Conservation (phyloP, 2,797 vertebrate genomes). For the Pelochelys cantorii region DNA sequence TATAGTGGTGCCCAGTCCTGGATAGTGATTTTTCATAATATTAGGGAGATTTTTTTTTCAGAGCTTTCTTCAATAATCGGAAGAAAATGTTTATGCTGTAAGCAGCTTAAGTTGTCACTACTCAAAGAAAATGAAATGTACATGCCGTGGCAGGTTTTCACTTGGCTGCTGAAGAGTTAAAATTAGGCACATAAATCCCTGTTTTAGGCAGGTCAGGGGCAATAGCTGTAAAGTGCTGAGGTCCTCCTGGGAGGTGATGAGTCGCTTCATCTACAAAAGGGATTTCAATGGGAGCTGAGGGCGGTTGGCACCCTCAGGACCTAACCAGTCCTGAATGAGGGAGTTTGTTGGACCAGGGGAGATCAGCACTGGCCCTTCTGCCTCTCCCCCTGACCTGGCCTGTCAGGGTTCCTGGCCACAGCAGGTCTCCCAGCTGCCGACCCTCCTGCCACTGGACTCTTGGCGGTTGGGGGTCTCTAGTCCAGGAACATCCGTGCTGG, state of each 20-base stretch:
- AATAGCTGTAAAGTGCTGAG: fast-evolving
- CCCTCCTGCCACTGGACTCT: too few relatives aligned
- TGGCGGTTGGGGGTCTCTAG: too few relatives aligned
- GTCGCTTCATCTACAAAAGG: neutral
- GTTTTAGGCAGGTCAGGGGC: neutral
- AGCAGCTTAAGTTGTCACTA: slow-evolving; percentile 18
- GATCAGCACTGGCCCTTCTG: too few relatives aligned
- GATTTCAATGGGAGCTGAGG: fast-evolving
- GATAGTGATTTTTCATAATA: neutral
- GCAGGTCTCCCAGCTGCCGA: too few relatives aligned
- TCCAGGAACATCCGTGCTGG: too few relatives aligned
- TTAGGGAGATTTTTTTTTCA: neutral
- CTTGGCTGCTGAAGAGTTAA: neutral
- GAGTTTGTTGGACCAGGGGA: too few relatives aligned
- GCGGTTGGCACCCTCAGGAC: neutral
- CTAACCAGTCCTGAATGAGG: too few relatives aligned
- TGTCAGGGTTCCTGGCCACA: too few relatives aligned
- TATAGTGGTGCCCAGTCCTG: neutral
- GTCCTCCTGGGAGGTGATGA: neutral
- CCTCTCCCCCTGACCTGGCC: too few relatives aligned
- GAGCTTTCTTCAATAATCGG: neutral
- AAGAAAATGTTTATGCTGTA: neutral
- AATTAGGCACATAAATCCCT: neutral
- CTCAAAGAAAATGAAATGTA: slow-evolving; percentile 11
- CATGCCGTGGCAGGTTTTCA: neutral